Evolutionary conservation across 2,113 vertebrate genomes (phyloP).

Genomic region (Sinosuthora webbiana): DNA sequence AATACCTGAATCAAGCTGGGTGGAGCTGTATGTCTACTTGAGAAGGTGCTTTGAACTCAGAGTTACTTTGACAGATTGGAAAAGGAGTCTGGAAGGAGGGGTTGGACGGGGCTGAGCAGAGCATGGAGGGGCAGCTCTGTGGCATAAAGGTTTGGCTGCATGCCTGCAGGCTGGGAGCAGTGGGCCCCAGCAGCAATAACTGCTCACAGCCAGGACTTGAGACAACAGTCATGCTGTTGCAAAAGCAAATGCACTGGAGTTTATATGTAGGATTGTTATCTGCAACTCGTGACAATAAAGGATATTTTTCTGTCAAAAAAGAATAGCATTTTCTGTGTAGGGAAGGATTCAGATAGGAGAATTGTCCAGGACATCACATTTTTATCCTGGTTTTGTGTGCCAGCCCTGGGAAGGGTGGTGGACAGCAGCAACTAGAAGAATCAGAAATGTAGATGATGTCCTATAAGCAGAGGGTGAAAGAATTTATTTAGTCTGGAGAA

Average conservation of each 20-base stretch:
- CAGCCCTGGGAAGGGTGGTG: background rate
- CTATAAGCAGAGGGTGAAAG: background rate
- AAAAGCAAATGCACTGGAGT: background rate
- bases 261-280: background rate
- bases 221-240: background rate
- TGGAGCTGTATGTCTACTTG: background rate
- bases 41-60: background rate
- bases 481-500: background rate
- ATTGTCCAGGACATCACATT: background rate
- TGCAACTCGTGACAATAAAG: background rate
- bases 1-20: background rate
- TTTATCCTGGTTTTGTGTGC: background rate
- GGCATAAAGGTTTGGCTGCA: background rate
- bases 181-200: background rate
- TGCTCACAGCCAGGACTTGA: background rate
- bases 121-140: background rate
- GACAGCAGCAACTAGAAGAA: background rate
- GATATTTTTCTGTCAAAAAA: background rate
- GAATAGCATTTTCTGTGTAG: background rate
- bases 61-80: background rate
- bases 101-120: background rate
- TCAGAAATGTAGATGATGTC: background rate
- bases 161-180: accelerated
- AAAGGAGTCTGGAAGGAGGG: background rate
- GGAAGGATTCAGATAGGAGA: background rate